Conservation (phyloP, 2,888 invertebrate species). For the Acanthopleura granulata region DNA sequence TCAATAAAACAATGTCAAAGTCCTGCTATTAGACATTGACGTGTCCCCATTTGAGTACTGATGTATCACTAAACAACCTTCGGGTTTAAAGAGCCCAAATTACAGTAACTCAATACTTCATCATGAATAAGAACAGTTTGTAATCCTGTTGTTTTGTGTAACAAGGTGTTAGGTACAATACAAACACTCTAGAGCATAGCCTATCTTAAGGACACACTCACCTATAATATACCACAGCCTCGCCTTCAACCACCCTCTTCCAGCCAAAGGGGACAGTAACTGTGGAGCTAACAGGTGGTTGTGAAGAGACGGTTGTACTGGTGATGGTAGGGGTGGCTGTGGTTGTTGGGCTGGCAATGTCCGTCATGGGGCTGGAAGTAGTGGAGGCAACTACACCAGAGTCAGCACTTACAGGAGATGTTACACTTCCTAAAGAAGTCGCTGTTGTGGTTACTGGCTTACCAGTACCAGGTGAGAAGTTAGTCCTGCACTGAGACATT, state of each 20-base stretch:
- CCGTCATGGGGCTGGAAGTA: background rate
- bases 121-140: too few relatives aligned
- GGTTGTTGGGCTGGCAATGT: background rate
- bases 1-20: too few relatives aligned
- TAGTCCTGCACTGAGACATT: background rate
- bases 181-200: too few relatives aligned
- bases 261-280: constrained; percentile 82
- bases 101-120: too few relatives aligned
- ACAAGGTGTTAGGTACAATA: too few relatives aligned
- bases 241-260: constrained; percentile 81
- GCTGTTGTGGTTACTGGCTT: background rate
- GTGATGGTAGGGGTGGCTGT: background rate
- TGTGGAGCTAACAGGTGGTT: background rate
- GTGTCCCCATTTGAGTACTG: too few relatives aligned
- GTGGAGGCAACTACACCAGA: background rate
- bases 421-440: background rate
- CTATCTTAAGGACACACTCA: constrained; percentile 67
- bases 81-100: too few relatives aligned
- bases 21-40: too few relatives aligned
- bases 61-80: too few relatives aligned
- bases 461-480: background rate
- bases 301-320: background rate
- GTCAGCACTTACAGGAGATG: background rate
- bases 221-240: constrained; percentile 84
- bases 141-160: too few relatives aligned